Evolutionary conservation across 2,888 invertebrate species (phyloP).

Genomic region (Cyclophora albipunctata): DNA sequence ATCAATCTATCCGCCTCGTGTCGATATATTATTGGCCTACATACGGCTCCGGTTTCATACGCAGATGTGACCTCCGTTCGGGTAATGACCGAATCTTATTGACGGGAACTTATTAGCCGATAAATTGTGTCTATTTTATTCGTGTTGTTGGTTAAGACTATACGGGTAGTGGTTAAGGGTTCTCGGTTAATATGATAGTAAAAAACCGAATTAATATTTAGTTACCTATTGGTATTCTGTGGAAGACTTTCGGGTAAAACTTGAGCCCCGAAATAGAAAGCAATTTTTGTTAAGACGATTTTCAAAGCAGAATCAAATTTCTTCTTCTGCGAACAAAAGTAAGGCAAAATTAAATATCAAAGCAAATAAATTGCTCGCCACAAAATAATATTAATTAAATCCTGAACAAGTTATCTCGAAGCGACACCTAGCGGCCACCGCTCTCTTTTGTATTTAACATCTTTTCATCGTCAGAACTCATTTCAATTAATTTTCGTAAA

Average conservation of each 20-base stretch:
- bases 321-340: conserved; percentile 4
- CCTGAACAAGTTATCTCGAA: conserved; percentile 66
- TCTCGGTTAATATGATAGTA: no score
- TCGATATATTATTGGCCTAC: conserved; percentile 61
- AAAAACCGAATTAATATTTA: no score
- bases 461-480: conserved; percentile 75
- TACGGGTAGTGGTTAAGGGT: no score
- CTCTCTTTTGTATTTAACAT: conserved; percentile 63
- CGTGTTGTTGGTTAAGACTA: conserved; percentile 7
- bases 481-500: conserved; percentile 74
- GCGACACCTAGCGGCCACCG: conserved; percentile 70
- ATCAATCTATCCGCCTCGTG: conserved; percentile 63
- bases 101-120: neutral
- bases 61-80: conserved; percentile 52
- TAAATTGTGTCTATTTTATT: neutral
- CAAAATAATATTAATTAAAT: conserved; percentile 70
- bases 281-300: no score
- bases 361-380: conserved; percentile 63
- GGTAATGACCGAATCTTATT: conserved; percentile 17
- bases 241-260: no score
- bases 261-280: no score
- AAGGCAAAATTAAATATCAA: conserved; percentile 39
- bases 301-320: neutral
- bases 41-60: conserved; percentile 43
- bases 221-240: no score